Evolutionary conservation across 2,888 invertebrate genomes (phyloP).

Genomic region (Lithophane leautieri): DNA sequence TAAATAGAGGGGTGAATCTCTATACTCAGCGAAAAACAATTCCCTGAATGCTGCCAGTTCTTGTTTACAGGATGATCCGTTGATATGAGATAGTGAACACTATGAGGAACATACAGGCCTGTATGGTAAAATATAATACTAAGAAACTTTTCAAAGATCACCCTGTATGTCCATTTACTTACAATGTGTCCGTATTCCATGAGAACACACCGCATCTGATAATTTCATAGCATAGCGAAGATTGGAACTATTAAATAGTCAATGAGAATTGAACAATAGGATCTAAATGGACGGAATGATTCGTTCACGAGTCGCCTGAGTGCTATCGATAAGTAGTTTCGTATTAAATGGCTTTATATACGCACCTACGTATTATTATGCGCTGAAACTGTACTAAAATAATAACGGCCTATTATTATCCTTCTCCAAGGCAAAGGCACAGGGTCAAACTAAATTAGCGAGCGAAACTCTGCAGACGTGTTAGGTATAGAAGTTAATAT

Average conservation of each 20-base stretch:
- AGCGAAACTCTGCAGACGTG: no score
- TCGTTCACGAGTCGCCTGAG: conserved; percentile 30
- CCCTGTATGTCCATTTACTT: no score
- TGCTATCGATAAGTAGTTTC: conserved; percentile 35
- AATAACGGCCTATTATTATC: no score
- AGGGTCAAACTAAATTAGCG: no score
- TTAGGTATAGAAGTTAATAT: no score
- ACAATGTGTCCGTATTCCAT: neutral
- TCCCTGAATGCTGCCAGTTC: neutral
- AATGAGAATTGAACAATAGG: conserved; percentile 52
- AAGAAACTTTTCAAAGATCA: no score
- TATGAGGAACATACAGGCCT: no score
- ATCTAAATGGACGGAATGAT: conserved; percentile 39
- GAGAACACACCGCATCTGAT: conserved; percentile 5
- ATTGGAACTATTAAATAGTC: conserved; percentile 48
- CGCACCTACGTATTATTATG: neutral
- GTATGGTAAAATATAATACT: no score
- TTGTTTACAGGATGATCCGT: no score
- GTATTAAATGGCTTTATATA: conserved; percentile 22
- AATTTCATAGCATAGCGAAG: neutral
- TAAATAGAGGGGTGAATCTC: neutral
- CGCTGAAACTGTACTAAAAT: neutral
- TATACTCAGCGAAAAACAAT: neutral
- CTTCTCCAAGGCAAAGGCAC: neutral
- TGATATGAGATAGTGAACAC: no score